Evolutionary conservation across 2,797 vertebrate species (phyloP).

Genomic region (Mormyrops attenuatus): DNA sequence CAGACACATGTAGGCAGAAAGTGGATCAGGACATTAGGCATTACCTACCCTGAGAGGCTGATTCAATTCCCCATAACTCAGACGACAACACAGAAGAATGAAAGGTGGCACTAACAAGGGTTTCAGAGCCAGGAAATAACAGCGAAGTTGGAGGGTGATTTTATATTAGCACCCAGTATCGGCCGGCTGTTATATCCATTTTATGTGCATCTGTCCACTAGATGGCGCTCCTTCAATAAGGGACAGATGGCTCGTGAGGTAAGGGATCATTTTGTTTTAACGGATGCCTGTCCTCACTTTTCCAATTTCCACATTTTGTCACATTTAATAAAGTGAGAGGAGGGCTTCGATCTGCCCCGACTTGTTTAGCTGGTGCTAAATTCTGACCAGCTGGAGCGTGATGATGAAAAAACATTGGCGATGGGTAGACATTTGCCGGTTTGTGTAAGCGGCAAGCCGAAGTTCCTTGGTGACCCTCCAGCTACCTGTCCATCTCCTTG

Average conservation of each 20-base stretch:
- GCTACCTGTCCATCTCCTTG: conserved; percentile 22
- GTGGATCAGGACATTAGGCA: background rate
- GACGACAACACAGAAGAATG: background rate
- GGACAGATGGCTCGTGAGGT: background rate
- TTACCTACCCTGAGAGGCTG: background rate
- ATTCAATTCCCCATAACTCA: background rate
- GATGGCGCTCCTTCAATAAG: conserved; percentile 42
- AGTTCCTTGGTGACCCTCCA: conserved; percentile 21
- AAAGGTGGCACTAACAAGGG: background rate
- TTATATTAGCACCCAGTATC: background rate
- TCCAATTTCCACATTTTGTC: conserved; percentile 3
- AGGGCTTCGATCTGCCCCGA: conserved; percentile 20
- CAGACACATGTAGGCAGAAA: background rate
- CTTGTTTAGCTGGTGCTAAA: conserved; percentile 12
- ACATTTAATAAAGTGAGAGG: conserved; percentile 4
- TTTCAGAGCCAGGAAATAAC: background rate
- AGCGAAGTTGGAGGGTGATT: background rate
- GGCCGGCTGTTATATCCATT: background rate
- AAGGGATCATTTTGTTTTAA: conserved; percentile 8
- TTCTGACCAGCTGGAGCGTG: background rate
- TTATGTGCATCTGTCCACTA: conserved; percentile 40
- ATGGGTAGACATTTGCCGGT: conserved; percentile 38
- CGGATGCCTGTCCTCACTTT: background rate
- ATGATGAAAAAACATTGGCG: background rate
- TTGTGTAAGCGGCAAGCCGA: conserved; percentile 28